A percentile compares a stretch with the other conserved stretches of the same genome.
These are phyloP conservation scores for Gymnothorax javanicus DNA, from an alignment of 2,797 vertebrate genomes.

Conservation along the genomic window DNA sequence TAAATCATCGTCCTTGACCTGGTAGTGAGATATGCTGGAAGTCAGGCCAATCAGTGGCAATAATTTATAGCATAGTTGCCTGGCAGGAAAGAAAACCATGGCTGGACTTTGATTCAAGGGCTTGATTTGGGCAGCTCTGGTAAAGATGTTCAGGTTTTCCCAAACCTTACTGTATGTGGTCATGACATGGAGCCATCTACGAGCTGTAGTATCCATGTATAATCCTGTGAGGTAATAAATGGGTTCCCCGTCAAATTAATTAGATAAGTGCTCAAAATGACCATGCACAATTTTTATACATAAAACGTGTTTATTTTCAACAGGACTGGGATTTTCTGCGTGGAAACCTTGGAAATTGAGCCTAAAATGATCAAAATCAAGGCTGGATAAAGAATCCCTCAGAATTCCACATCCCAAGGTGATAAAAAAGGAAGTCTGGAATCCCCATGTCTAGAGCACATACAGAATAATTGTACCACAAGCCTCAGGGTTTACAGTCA, in stretches of 20 bases:
- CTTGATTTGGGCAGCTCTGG: no score
- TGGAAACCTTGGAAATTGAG: slow-evolving; percentile 14
- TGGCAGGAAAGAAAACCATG: no score
- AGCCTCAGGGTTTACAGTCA: slow-evolving; percentile 33
- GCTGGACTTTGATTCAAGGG: no score
- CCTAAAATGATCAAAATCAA: background rate
- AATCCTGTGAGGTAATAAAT: no score
- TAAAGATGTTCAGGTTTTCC: background rate
- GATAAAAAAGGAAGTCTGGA: slow-evolving; percentile 40
- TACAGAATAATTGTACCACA: slow-evolving; percentile 39
- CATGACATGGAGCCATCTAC: background rate
- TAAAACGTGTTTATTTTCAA: background rate
- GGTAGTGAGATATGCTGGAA: no score
- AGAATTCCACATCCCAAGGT: slow-evolving; percentile 36
- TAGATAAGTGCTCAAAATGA: background rate
- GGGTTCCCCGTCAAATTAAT: background rate
- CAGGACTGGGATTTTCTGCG: background rate
- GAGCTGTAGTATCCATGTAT: no score
- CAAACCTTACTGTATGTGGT: background rate
- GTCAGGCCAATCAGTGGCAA: no score
- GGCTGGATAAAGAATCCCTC: slow-evolving; percentile 33
- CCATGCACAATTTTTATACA: background rate
- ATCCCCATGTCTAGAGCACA: slow-evolving; percentile 35
- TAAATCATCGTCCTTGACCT: no score
- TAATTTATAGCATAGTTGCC: no score